A percentile compares a stretch with the other conserved stretches of the same genome.
These are phyloP conservation scores for Hemistola chrysoprasaria DNA, from an alignment of 2,888 invertebrate species.

Conservation along the genomic window DNA sequence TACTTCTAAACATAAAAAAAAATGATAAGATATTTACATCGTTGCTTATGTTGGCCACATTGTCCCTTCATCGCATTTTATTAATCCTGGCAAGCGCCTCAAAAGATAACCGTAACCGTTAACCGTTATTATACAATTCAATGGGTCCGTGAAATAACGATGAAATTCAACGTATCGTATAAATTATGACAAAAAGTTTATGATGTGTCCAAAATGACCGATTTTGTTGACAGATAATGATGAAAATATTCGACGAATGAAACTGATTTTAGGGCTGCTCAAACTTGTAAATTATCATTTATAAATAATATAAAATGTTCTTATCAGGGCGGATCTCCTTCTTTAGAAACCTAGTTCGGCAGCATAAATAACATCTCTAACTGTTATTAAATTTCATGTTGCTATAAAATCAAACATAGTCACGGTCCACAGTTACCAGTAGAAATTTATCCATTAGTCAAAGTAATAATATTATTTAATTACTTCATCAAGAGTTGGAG, in stretches of 20 bases:
- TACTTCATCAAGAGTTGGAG: slow-evolving; percentile 11
- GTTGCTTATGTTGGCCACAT: neutral
- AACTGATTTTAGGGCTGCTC: neutral
- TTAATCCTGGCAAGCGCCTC: too few species aligned
- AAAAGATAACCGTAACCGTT: too few species aligned
- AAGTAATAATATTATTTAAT: slow-evolving; percentile 10
- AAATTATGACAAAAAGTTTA: slow-evolving; percentile 15
- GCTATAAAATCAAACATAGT: too few species aligned
- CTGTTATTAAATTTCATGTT: too few species aligned
- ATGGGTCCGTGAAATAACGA: slow-evolving; percentile 24
- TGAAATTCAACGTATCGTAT: slow-evolving; percentile 22
- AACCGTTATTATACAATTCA: slow-evolving; percentile 24
- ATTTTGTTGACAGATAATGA: slow-evolving; percentile 9
- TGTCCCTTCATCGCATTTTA: too few species aligned
- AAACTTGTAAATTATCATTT: too few species aligned
- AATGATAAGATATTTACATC: slow-evolving; percentile 12
- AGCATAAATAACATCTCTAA: too few species aligned
- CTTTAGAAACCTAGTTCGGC: too few species aligned
- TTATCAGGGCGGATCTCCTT: too few species aligned
- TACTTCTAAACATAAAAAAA: slow-evolving; percentile 22
- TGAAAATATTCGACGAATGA: slow-evolving; percentile 10
- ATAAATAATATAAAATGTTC: too few species aligned
- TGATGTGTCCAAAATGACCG: slow-evolving; percentile 8
- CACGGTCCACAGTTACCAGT: too few species aligned
- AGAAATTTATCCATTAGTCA: slow-evolving; percentile 1